Conservation (phyloP, 92 coral and sea anemone genomes). For the Epizoanthus scotinus region DNA sequence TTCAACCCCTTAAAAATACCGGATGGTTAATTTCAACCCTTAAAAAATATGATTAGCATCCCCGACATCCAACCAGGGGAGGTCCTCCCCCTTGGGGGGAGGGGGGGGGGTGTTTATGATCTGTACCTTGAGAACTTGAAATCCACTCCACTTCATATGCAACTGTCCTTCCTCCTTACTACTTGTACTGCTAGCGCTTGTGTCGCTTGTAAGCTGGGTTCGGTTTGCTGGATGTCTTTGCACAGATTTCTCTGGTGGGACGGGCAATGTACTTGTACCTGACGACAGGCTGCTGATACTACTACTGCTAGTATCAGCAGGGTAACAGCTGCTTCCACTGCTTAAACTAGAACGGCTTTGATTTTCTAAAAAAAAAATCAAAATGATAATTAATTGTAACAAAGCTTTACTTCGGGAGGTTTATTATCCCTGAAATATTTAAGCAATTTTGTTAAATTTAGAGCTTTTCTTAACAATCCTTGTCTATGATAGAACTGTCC, state of each 20-base stretch:
- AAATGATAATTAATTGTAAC: background rate
- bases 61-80: too few relatives aligned
- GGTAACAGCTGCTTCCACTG: constrained; percentile 58
- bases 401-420: too few relatives aligned
- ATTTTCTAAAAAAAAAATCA: background rate
- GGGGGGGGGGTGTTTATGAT: background rate
- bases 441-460: too few relatives aligned
- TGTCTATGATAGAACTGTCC: too few relatives aligned
- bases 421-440: too few relatives aligned
- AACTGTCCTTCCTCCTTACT: constrained; percentile 46
- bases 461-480: too few relatives aligned
- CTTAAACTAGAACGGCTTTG: background rate
- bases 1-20: too few relatives aligned
- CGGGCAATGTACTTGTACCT: constrained; percentile 45
- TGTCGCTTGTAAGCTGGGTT: constrained; percentile 58
- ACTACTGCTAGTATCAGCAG: constrained; percentile 51
- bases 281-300: constrained; percentile 57
- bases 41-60: too few relatives aligned
- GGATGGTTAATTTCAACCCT: too few relatives aligned
- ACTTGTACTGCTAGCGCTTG: constrained; percentile 60
- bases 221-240: constrained; percentile 42
- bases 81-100: too few relatives aligned
- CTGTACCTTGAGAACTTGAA: constrained; percentile 8
- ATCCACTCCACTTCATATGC: background rate
- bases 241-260: constrained; percentile 41